A percentile compares a stretch with the other conserved stretches of the same genome.
phyloP scores from a whole-genome alignment of 2,888 invertebrate genomes.

The Psylliodes chrysocephalus region DNA sequence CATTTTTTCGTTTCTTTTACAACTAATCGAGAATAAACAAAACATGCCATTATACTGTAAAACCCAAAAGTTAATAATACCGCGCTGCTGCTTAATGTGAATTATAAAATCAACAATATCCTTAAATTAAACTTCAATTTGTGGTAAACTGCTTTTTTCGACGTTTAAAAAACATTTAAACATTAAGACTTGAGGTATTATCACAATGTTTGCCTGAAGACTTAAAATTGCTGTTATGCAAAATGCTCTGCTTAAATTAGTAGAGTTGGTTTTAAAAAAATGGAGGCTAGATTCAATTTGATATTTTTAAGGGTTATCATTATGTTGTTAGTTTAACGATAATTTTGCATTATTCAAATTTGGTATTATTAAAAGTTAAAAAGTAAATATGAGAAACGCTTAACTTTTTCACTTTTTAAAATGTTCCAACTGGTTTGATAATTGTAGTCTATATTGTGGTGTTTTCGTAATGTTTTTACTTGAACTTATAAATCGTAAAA shows the following conservation, averaged over 20 bases:
- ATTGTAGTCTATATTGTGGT: too few relatives aligned
- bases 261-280: constrained; percentile 6
- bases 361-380: too few relatives aligned
- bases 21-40: constrained; percentile 24
- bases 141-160: constrained; percentile 16
- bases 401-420: too few relatives aligned
- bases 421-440: too few relatives aligned
- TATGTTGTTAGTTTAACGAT: too few relatives aligned
- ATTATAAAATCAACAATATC: constrained; percentile 27
- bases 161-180: constrained; percentile 32
- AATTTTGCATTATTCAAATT: too few relatives aligned
- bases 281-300: neutral
- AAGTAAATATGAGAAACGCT: too few relatives aligned
- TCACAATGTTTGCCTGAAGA: neutral
- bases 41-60: constrained; percentile 14
- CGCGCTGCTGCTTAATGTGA: constrained; percentile 9
- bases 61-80: constrained; percentile 18
- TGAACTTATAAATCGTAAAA: too few relatives aligned
- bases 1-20: constrained; percentile 11
- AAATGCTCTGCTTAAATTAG: constrained; percentile 5
- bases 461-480: too few relatives aligned
- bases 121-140: constrained; percentile 26
- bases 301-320: too few relatives aligned
- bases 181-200: constrained; percentile 8
- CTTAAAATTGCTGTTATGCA: constrained; percentile 8